Base-by-base conservation (phyloP, 2,113 vertebrate genomes). In the Lynx canadensis region DNA sequence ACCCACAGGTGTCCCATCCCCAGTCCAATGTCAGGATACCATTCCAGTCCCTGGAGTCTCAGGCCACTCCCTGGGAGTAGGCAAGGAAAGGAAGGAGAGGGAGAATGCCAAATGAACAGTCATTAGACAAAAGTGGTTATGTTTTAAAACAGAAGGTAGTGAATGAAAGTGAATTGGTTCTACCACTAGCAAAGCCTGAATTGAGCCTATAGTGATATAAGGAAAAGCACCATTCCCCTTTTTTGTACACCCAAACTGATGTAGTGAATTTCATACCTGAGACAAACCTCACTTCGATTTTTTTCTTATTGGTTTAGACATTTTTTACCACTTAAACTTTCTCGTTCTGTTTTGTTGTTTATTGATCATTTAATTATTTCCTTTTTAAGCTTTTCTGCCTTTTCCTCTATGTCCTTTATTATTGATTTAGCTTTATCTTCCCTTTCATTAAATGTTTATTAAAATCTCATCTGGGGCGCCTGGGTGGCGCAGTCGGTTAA, bases 301-400 rank as follows among this genome's bases (percentile, higher is more conserved):
- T 93, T 84, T 48, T 66, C 45, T 73, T 80, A 27, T 3, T 60
- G 25, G 31, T 71, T 48, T 90, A 78, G 93, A 38, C 21, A 15
- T 48, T 38, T 65, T 66, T 88, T n/a, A 83, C 9, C 33, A 84
- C 15, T 83, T 93, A 68, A 91, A 74, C 13, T 25, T 93, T 91
- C 16, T 88, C 5, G 31, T 83, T 88, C 52, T 79, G 45, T 85
- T 89, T 81, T 86, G 18, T 78, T 79, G 29, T 87, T 91, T 85
- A 86, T 71, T 48, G n/a, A 45, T 52, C 92, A 81, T 45, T 41
- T 57, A 91, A 78, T 66, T 96, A 74, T 69, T 80, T 92, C 6
- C 36, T 89, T 63, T 82, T 50, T 74, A 85, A 92, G 71, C 27
- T 97, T 85, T 65, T 92, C 83, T 93, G 38, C 33, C 50, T 79